Conservation (phyloP, 1,140 invertebrate genomes). For the Diorhabda carinulata region DNA sequence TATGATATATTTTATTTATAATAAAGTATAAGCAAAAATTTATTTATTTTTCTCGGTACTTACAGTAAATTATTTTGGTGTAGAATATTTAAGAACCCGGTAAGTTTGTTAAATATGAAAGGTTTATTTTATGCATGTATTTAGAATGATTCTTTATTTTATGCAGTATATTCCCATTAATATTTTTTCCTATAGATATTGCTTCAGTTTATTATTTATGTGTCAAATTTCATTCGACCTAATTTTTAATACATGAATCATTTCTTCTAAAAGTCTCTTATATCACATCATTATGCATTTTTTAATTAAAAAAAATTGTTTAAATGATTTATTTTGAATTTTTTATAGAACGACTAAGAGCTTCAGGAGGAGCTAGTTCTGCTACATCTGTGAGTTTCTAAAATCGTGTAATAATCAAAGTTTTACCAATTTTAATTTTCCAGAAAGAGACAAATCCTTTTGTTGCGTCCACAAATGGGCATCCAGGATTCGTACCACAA, state of each 20-base stretch:
- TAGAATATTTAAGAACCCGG: background rate
- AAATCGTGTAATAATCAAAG: background rate
- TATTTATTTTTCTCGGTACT: background rate
- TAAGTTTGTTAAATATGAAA: background rate
- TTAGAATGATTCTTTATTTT: background rate
- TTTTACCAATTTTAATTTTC: conserved; percentile 37
- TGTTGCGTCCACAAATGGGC: conserved; percentile 80
- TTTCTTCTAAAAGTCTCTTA: too few species aligned
- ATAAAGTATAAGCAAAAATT: background rate
- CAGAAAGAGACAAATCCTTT: conserved; percentile 79
- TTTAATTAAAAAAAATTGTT: too few species aligned
- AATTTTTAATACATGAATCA: too few species aligned
- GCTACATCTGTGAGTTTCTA: conserved; percentile 49
- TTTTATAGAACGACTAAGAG: conserved; percentile 57
- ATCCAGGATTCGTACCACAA: conserved; percentile 89
- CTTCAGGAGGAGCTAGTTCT: conserved; percentile 53
- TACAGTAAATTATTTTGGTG: conserved; percentile 4
- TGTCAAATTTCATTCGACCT: too few species aligned
- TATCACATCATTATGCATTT: too few species aligned
- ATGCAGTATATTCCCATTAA: background rate
- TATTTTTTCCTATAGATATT: background rate
- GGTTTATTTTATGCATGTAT: conserved; percentile 5
- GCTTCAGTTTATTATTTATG: background rate
- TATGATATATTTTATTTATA: background rate
- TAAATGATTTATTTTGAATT: conserved; percentile 6